Percentiles rank a stretch among this genome's conserved stretches.
These are phyloP conservation scores for Toxotes chatareus DNA, from an alignment of 2,113 vertebrate species.

Conservation along the genomic window DNA sequence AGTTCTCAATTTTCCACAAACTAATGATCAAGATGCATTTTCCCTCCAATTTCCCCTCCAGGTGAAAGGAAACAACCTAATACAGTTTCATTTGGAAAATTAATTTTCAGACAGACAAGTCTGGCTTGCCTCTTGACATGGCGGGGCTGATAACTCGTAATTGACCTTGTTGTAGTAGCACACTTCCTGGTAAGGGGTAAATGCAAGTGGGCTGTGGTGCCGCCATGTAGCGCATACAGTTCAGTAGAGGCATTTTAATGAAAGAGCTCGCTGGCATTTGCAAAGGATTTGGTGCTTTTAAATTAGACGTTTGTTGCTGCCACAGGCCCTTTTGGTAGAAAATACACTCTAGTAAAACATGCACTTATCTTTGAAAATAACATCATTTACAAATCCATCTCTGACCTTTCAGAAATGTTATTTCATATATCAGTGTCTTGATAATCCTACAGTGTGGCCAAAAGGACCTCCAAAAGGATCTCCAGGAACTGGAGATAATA, in stretches of 20 bases:
- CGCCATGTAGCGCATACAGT: not conserved
- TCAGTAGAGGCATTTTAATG: constrained; percentile 18
- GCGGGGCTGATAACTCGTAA: constrained; percentile 12
- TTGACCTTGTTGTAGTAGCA: constrained; percentile 52
- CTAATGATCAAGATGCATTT: constrained; percentile 28
- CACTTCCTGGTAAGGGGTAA: constrained; percentile 21
- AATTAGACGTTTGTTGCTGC: not conserved
- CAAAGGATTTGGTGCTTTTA: constrained; percentile 4
- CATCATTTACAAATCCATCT: constrained; percentile 39
- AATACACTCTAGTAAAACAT: constrained; percentile 42
- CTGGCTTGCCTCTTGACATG: constrained; percentile 30
- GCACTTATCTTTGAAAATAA: constrained; percentile 42
- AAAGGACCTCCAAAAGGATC: not conserved
- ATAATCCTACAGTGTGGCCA: constrained; percentile 29
- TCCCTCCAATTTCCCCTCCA: constrained; percentile 18
- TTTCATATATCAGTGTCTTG: constrained; percentile 7
- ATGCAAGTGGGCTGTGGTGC: constrained; percentile 25
- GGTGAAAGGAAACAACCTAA: constrained; percentile 47
- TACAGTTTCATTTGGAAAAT: constrained; percentile 45
- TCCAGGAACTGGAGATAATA: constrained; percentile 5
- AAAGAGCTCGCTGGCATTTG: constrained; percentile 26
- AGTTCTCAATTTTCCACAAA: constrained; percentile 21
- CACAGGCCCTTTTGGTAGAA: not conserved
- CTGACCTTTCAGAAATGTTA: constrained; percentile 44
- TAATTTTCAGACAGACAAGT: constrained; percentile 38